phyloP scores from a whole-genome alignment of 2,113 vertebrate genomes.

The Rhabdornis inornatus region DNA sequence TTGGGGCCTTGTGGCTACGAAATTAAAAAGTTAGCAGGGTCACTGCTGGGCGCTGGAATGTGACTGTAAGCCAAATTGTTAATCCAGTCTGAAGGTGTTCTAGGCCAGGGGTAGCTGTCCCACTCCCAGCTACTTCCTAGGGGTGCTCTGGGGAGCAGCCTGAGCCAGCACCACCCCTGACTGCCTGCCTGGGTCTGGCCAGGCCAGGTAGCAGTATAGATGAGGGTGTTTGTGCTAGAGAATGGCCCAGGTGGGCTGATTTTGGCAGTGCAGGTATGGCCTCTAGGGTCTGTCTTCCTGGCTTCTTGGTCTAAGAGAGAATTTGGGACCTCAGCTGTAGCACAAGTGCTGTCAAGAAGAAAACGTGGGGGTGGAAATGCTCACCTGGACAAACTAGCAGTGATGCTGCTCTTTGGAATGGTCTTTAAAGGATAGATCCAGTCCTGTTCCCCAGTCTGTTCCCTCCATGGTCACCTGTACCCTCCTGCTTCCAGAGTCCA shows the following conservation, averaged over 20 bases:
- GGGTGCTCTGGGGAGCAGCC: background rate
- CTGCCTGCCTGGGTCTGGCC: background rate
- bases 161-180: background rate
- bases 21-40: background rate
- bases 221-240: background rate
- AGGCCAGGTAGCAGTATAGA: fast-evolving
- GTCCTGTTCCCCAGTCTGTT: fast-evolving
- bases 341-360: background rate
- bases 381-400: background rate
- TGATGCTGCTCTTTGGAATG: background rate
- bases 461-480: fast-evolving
- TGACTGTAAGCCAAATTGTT: background rate
- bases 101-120: background rate
- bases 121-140: background rate
- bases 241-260: fast-evolving
- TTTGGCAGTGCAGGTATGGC: background rate
- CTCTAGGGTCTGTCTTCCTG: background rate
- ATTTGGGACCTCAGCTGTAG: background rate
- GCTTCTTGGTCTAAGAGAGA: background rate
- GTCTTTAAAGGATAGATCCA: background rate
- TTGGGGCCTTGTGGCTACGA: background rate
- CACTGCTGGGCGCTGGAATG: background rate
- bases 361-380: background rate
- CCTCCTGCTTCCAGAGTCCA: fast-evolving
- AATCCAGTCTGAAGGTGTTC: background rate